Base-by-base conservation (phyloP, 1,140 invertebrate species). In the Drosophila repleta region DNA sequence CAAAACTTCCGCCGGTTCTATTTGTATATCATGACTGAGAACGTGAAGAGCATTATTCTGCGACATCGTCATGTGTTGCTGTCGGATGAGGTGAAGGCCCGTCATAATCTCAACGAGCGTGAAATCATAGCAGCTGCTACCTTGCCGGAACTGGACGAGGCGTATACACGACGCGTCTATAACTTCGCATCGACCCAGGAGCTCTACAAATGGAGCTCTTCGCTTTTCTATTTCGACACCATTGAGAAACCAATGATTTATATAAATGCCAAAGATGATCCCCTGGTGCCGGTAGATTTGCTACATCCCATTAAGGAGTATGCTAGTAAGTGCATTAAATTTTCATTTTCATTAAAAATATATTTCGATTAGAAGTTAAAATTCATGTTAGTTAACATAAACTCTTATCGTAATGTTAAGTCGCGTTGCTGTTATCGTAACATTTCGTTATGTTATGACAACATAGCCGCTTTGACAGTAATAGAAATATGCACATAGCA, bases 1-100 rank as follows among this genome's bases (percentile, higher is more conserved):
- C 95, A 96, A 81, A 96, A 97, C 83, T 96, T 98, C 90, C 93
- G 97, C 4, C 94, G 97, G 1, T 95, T 97, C 75, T 98, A 98
- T 90, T 92, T 98, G n/a, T 97, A 97, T 88, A 94, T 97, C 37
- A 97, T 98, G 96, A 97, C 97, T 1, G 96, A 97, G 90, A 97
- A 97, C 87, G 95, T 98, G 79, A 96, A 97, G 63, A 95, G 95
- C 76, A 95, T 98, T 39, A 96, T 98, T 63, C 93, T 96, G 1
- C 93, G 94, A 32, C 96, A 98, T 92, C 95, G 96, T 69, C 93
- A 95, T 68, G 94, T 95, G 39, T 92, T 98, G 46, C 93, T 98
- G 10, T 94, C 94, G 15, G 95, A 96, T 11, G 95, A 97, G 45
- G 93, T 96, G 4, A 96, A 96, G 90, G 92, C 93, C 43, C 94